Conservation (phyloP, 2,797 vertebrate genomes). For the Podarcis lilfordi region DNA sequence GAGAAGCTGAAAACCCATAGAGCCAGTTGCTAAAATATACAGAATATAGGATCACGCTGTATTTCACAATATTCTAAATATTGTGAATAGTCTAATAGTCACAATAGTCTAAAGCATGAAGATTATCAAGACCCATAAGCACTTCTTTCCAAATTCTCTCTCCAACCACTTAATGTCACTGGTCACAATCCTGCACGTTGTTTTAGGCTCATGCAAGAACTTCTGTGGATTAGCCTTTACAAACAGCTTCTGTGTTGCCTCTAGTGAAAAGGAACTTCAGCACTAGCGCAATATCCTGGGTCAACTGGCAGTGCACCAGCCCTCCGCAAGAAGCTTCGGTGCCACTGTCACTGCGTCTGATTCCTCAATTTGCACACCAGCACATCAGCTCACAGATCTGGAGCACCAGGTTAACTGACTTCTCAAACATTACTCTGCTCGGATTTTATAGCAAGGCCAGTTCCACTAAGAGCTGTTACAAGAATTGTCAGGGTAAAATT, state of each 20-base stretch:
- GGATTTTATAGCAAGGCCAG: background rate
- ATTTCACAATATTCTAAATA: background rate
- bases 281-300: background rate
- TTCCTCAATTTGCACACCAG: background rate
- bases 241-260: background rate
- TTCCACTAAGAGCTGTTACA: background rate
- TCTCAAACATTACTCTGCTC: background rate
- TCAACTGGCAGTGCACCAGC: background rate
- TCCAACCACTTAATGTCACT: background rate
- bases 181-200: background rate
- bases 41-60: background rate
- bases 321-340: background rate
- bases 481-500: background rate
- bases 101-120: background rate
- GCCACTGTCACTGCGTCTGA: background rate
- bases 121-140: background rate
- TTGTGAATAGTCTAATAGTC: too few species aligned
- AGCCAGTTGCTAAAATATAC: background rate
- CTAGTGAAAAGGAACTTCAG: background rate
- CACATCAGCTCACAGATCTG: background rate
- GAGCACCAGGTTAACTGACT: background rate
- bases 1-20: background rate
- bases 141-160: background rate
- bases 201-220: background rate
- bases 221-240: background rate